A percentile compares a stretch with the other conserved stretches of the same genome.
phyloP scores from a whole-genome alignment of 2,797 vertebrate species.

The Crypturellus tataupa region DNA sequence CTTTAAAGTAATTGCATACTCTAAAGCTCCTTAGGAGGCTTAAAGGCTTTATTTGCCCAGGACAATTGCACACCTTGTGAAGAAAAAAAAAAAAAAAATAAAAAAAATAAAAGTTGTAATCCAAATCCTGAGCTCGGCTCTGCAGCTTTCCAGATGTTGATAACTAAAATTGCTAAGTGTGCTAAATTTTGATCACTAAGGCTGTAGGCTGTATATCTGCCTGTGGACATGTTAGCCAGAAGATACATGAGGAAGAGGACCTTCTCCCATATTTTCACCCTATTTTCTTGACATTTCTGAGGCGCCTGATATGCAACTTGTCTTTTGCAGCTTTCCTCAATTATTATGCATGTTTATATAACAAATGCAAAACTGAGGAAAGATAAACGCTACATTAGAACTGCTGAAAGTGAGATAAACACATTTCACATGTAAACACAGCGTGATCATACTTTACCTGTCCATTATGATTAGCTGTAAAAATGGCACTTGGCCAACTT shows the following conservation, averaged over 20 bases:
- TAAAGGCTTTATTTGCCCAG: constrained; percentile 46
- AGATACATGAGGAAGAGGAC: background rate
- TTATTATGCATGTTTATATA: background rate
- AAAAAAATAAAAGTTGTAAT: background rate
- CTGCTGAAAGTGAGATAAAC: background rate
- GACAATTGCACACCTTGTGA: constrained; percentile 42
- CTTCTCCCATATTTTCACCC: background rate
- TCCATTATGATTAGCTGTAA: background rate
- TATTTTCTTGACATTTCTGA: background rate
- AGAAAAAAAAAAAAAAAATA: background rate
- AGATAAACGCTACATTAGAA: background rate
- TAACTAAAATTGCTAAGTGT: background rate
- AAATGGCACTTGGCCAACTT: background rate
- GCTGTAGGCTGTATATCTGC: background rate
- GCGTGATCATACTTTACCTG: background rate
- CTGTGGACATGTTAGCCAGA: background rate
- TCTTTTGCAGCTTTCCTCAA: fast-evolving
- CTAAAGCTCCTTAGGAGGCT: constrained; percentile 31
- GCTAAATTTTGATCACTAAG: background rate
- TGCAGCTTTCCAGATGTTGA: constrained; percentile 14
- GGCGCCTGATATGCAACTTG: background rate
- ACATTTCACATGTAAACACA: background rate
- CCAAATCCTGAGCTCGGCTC: background rate
- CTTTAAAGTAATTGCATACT: constrained; percentile 31
- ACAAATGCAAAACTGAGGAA: background rate